Evolutionary conservation across 2,113 vertebrate species (phyloP), one percentile per base, ranked within the genome.

Genomic region (Hyla sarda): DNA sequence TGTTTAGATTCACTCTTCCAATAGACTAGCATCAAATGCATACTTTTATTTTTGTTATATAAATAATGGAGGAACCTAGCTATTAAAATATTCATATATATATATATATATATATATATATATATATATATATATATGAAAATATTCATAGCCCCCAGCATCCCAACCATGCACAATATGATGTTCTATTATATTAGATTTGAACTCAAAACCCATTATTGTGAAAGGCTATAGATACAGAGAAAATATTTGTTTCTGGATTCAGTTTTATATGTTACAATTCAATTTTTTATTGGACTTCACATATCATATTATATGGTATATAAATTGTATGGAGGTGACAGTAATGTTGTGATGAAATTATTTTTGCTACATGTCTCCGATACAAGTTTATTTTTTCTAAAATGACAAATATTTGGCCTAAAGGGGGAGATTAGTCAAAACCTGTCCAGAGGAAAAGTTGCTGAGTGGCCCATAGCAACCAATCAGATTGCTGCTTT

Each of bases 111-210:
- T 41, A 41, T 41, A 41, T 41, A 41, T 41, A 8, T 5, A 48
- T 82, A 69, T 52, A 50, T 45, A 5, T 71, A 34, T 34, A 52
- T 30, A 41, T 41, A 41, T 41, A 8, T 5, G 41, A 41, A 41
- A 41, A 41, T 41, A 41, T 41, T 41, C 32, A 54, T 72, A 72
- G 81, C 81, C 65, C 37, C 45, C 28, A 72, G 62, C 65, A 52
- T 37, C 81, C 47, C n/a, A 28, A 52, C 17, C 47, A 54, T 50
- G 65, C 19, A 30, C 28, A 28, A 72, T 69, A 50, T 16, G 21
- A 47, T 82, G 52, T 34, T 82, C 71, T 87, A 3, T 73, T 67
- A 81, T 87, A 88, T 77, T 74, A 75, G 21, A 83, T 79, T 82
- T 52, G 50, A 50, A 71, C 32, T 82, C 65, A n/a, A 19, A 71